Percentiles rank a stretch among this genome's conserved stretches.
phyloP scores from a whole-genome alignment of 2,888 invertebrate species.

The Cabera pusaria region DNA sequence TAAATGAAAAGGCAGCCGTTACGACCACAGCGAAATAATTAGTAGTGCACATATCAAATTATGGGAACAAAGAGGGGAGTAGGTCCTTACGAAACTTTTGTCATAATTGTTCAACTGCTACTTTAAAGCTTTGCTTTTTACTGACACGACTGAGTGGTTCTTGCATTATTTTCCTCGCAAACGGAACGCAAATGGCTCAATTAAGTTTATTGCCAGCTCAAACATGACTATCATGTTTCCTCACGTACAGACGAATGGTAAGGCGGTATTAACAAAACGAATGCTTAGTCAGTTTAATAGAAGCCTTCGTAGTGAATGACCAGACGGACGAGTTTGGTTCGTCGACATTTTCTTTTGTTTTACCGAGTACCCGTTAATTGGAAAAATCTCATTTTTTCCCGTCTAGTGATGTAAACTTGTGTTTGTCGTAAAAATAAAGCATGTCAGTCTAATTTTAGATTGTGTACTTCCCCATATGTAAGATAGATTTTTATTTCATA shows the following conservation, averaged over 20 bases:
- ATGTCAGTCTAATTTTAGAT: constrained; percentile 6
- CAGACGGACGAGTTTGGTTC: constrained; percentile 32
- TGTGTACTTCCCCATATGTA: background rate
- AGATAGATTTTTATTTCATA: too few relatives aligned
- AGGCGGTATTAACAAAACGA: constrained; percentile 46
- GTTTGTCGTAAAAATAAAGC: constrained; percentile 34
- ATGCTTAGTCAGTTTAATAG: constrained; percentile 47
- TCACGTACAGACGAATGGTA: constrained; percentile 4
- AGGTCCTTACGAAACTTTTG: background rate
- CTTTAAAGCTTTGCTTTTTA: too few relatives aligned
- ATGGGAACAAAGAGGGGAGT: constrained; percentile 23
- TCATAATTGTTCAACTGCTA: too few relatives aligned
- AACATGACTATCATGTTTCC: background rate
- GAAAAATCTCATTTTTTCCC: constrained; percentile 66
- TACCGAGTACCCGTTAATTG: constrained; percentile 60
- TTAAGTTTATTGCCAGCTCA: too few relatives aligned
- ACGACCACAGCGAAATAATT: constrained; percentile 28
- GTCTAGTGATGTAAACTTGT: constrained; percentile 58
- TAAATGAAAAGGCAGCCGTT: constrained; percentile 42
- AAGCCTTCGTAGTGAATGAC: constrained; percentile 42
- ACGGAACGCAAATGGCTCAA: too few relatives aligned
- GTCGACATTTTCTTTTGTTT: constrained; percentile 53
- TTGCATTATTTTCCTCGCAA: too few relatives aligned
- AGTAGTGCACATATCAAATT: constrained; percentile 25
- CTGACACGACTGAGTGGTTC: too few relatives aligned